Percentiles rank a stretch among this genome's conserved stretches.
phyloP scores from a whole-genome alignment of 2,113 vertebrate species.

The Mellivora capensis region DNA sequence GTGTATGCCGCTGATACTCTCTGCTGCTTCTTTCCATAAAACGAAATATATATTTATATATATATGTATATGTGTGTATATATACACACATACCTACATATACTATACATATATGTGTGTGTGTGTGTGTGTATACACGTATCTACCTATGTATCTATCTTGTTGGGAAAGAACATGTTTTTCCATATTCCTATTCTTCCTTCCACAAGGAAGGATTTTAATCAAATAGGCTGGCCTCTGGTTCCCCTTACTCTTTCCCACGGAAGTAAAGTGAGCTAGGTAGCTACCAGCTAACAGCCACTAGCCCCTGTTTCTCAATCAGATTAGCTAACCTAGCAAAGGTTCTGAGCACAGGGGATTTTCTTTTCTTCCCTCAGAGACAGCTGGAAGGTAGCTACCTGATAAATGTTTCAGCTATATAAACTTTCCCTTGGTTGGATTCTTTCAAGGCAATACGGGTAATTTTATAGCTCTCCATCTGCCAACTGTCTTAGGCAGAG shows the following conservation, averaged over 20 bases:
- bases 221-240: neutral
- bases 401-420: neutral
- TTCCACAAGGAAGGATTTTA: neutral
- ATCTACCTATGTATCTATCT: no score
- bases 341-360: neutral
- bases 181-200: neutral
- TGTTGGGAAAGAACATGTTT: neutral
- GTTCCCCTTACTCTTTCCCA: neutral
- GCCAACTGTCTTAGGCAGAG: neutral
- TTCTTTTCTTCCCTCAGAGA: neutral
- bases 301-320: neutral
- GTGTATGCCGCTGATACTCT: neutral
- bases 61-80: no score
- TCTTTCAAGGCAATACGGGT: neutral
- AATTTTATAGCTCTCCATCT: neutral
- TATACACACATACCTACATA: no score
- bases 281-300: neutral
- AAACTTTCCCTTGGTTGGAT: neutral
- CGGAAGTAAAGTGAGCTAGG: neutral
- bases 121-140: no score
- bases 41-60: neutral
- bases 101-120: no score
- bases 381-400: neutral
- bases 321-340: neutral
- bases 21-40: neutral